Conservation (phyloP, 2,113 vertebrate species). For the Gambusia holbrooki region DNA sequence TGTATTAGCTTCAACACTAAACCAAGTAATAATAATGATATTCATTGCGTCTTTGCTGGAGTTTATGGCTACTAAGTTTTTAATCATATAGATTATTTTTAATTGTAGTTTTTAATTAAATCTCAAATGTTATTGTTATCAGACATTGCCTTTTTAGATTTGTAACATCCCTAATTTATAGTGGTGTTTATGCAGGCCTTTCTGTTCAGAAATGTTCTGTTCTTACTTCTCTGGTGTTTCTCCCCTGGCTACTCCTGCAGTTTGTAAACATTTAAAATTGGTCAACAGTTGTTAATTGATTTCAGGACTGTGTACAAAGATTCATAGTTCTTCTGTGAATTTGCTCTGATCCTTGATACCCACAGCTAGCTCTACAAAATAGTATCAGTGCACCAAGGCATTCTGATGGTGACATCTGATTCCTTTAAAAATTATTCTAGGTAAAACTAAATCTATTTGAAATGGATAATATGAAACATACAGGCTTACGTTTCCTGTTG, state of each 20-base stretch:
- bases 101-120: background rate
- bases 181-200: background rate
- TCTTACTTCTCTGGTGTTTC: background rate
- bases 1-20: background rate
- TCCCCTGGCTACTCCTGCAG: background rate
- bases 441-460: too few relatives aligned
- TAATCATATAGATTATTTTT: background rate
- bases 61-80: background rate
- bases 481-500: too few relatives aligned
- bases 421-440: too few relatives aligned
- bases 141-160: background rate
- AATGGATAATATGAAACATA: too few relatives aligned
- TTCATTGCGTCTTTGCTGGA: background rate
- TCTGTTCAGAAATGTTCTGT: too few relatives aligned
- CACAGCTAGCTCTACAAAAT: too few relatives aligned
- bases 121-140: background rate
- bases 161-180: background rate
- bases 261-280: background rate
- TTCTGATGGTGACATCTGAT: too few relatives aligned
- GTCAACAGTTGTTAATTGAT: background rate
- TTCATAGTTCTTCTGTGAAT: too few relatives aligned
- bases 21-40: background rate
- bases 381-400: too few relatives aligned
- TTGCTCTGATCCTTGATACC: too few relatives aligned
- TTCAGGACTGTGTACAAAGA: background rate